Conservation (phyloP, 2,888 invertebrate genomes). For the Siphlonurus alternatus region DNA sequence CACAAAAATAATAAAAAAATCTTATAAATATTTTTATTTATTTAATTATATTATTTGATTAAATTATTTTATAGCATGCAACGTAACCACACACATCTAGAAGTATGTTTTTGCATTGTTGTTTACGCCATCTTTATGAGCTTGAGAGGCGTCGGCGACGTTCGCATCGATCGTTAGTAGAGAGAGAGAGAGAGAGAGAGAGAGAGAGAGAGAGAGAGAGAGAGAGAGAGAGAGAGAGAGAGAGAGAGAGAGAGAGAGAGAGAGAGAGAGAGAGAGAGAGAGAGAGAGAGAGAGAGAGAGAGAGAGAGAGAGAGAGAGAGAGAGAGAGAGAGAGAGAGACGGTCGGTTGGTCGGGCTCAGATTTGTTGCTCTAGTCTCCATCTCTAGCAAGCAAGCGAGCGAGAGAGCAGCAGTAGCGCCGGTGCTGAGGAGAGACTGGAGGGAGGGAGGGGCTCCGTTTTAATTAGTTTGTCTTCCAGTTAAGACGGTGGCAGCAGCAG, state of each 20-base stretch:
- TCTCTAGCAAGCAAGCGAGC: background rate
- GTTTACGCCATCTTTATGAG: background rate
- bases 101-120: background rate
- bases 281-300: background rate
- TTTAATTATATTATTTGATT: too few species aligned
- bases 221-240: background rate
- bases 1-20: too few species aligned
- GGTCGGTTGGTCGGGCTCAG: background rate
- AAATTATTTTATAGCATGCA: too few species aligned
- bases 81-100: too few species aligned
- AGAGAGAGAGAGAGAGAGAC: background rate
- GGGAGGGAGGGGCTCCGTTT: conserved; percentile 3
- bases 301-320: background rate
- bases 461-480: conserved; percentile 4
- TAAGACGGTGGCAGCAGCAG: background rate
- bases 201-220: background rate
- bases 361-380: background rate
- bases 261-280: background rate
- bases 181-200: background rate
- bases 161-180: background rate
- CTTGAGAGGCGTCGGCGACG: background rate
- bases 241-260: background rate
- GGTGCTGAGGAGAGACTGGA: too few species aligned
- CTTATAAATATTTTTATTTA: too few species aligned
- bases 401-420: background rate